phyloP scores from a whole-genome alignment of 2,888 invertebrate species.

The Scaptomyza cyrtandrae region DNA sequence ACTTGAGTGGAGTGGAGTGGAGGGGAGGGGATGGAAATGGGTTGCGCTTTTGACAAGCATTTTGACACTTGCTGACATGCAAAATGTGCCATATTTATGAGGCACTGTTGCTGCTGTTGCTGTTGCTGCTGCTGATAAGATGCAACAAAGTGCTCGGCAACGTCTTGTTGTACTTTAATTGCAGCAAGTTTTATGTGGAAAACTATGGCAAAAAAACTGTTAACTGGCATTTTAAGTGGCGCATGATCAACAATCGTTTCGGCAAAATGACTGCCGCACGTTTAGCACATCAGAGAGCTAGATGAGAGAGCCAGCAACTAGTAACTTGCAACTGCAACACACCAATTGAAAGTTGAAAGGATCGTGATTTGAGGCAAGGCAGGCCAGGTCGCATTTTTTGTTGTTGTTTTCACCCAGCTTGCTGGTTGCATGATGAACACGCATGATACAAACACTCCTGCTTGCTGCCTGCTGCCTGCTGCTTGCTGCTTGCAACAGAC shows the following conservation, averaged over 20 bases:
- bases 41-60: conserved; percentile 41
- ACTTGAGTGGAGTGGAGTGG: conserved; percentile 31
- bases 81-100: conserved; percentile 55
- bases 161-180: conserved; percentile 46
- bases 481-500: not conserved
- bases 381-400: conserved; percentile 31
- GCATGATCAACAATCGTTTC: conserved; percentile 83
- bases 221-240: conserved; percentile 54
- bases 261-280: conserved; percentile 81
- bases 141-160: not conserved
- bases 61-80: conserved; percentile 70
- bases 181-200: conserved; percentile 32
- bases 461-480: not conserved
- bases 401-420: not conserved
- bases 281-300: conserved; percentile 76
- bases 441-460: conserved; percentile 52
- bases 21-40: not conserved
- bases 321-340: conserved; percentile 20
- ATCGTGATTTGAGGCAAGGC: conserved; percentile 53
- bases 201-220: conserved; percentile 15
- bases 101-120: conserved; percentile 16
- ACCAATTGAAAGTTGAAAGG: conserved; percentile 49
- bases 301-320: not conserved
- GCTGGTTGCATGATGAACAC: conserved; percentile 56
- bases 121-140: conserved; percentile 7